phyloP scores from a whole-genome alignment of 2,888 invertebrate genomes.

The Drosophila austrosaltans region DNA sequence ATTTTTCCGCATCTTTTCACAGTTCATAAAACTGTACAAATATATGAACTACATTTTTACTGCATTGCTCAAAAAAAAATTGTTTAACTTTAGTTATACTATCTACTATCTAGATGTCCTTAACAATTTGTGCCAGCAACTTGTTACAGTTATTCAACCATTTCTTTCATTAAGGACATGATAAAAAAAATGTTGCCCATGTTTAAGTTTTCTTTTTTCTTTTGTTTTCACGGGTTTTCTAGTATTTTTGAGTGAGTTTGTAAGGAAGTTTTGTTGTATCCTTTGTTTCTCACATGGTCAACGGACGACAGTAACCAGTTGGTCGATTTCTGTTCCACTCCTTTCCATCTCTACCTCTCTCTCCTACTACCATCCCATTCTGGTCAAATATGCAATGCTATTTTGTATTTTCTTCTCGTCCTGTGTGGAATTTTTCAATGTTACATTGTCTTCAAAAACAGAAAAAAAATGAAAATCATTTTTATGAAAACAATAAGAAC shows the following conservation, averaged over 20 bases:
- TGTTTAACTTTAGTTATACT: not conserved
- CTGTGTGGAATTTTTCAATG: conserved; percentile 38
- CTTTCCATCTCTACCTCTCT: not conserved
- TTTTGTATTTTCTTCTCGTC: conserved; percentile 32
- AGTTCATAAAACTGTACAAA: too few relatives aligned
- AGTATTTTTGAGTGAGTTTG: conserved; percentile 13
- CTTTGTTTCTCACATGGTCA: conserved; percentile 43
- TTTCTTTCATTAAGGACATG: conserved; percentile 1
- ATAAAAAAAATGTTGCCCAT: not conserved
- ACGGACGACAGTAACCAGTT: conserved; percentile 1
- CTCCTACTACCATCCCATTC: conserved; percentile 1
- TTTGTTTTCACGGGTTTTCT: conserved; percentile 23
- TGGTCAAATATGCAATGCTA: conserved; percentile 44
- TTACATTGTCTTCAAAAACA: conserved; percentile 27
- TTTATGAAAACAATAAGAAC: conserved; percentile 64
- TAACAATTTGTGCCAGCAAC: not conserved
- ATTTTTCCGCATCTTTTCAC: too few relatives aligned
- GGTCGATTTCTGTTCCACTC: not conserved
- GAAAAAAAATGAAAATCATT: conserved; percentile 60
- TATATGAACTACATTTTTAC: too few relatives aligned
- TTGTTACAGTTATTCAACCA: conserved; percentile 3
- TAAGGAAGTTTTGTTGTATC: conserved; percentile 9
- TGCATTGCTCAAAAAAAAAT: too few relatives aligned
- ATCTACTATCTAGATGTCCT: not conserved
- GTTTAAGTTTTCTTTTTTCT: not conserved